phyloP scores from a whole-genome alignment of 2,888 invertebrate species.

The Drosophila nigritarsus region DNA sequence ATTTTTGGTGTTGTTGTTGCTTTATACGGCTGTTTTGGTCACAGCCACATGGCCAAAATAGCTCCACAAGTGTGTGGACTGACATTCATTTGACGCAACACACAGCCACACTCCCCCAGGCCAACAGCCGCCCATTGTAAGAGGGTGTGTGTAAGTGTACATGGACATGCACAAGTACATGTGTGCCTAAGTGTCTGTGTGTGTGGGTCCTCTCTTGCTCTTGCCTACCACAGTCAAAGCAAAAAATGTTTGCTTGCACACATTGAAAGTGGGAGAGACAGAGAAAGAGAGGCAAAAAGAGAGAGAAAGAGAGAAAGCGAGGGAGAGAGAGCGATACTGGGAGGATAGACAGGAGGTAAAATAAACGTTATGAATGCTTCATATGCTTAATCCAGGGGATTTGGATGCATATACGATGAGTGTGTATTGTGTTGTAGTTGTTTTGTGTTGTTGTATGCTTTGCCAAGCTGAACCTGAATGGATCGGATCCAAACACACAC shows the following conservation, averaged over 20 bases:
- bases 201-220: conserved; percentile 23
- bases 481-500: conserved; percentile 1
- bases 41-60: conserved; percentile 46
- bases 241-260: conserved; percentile 51
- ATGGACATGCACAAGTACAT: too few relatives aligned
- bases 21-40: conserved; percentile 24
- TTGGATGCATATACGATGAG: conserved; percentile 83
- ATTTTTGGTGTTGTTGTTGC: conserved; percentile 9
- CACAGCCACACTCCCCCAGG: not conserved
- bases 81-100: conserved; percentile 45
- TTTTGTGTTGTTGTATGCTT: conserved; percentile 27
- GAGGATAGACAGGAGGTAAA: conserved; percentile 45
- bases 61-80: conserved; percentile 73
- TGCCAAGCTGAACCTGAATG: conserved; percentile 34
- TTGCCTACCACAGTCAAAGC: conserved; percentile 28
- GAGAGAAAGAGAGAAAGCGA: not conserved
- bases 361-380: conserved; percentile 83
- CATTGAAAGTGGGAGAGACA: conserved; percentile 1
- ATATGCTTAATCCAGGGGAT: conserved; percentile 85
- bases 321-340: not conserved
- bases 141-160: not conserved
- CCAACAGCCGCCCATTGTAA: not conserved
- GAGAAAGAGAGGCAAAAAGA: not conserved
- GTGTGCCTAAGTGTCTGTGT: conserved; percentile 5
- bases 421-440: conserved; percentile 25